Evolutionary conservation across 1,140 invertebrate species (phyloP), one percentile per base, ranked within the genome.

Genomic region (Marisa cornuarietis): DNA sequence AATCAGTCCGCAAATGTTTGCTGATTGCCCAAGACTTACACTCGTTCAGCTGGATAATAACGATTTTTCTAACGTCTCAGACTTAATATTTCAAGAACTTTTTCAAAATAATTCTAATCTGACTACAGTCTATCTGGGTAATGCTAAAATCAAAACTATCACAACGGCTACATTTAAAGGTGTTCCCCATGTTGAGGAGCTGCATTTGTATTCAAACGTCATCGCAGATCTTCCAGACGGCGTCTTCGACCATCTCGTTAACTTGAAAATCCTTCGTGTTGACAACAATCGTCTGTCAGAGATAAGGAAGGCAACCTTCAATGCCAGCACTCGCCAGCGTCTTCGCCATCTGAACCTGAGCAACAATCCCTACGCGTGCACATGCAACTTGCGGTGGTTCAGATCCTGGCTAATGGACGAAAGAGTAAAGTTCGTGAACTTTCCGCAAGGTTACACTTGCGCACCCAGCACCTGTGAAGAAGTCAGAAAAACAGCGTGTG

Each of bases 341-440:
- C 51, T 81, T 16, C 18, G 58, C 9, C 3, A 8, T n/a, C 22
- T 81, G 31, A 66, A 68, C 16, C 49, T 81, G 20, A 61, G 52
- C 31, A 20, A 11, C 24, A 81, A 81, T 77, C 68, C 79, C 22
- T 77, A 76, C 26, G 16, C 16, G 14, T 81, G 79, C 51, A 42
- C 52, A 24, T 81, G 80, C 66, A 10, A 71, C 31, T 9, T 78
- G 16, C 16, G 63, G 18, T 81, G 80, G 80, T 81, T 81, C 61
- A 71, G 69, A 26, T 22, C 26, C 16, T 81, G 80, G 80, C 42
- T 78, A n/a, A 24, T 62, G 18, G 61, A 49, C 31, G 31, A 69
- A 26, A 26, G 54, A 11, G 3, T 18, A 14, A 20, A 62, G 14
- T 77, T 80, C n/a, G 7, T 3, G 9, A 22, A 63, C 9, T 71